Conservation (phyloP, 2,888 invertebrate species). For the Chrysomela aeneicollis region DNA sequence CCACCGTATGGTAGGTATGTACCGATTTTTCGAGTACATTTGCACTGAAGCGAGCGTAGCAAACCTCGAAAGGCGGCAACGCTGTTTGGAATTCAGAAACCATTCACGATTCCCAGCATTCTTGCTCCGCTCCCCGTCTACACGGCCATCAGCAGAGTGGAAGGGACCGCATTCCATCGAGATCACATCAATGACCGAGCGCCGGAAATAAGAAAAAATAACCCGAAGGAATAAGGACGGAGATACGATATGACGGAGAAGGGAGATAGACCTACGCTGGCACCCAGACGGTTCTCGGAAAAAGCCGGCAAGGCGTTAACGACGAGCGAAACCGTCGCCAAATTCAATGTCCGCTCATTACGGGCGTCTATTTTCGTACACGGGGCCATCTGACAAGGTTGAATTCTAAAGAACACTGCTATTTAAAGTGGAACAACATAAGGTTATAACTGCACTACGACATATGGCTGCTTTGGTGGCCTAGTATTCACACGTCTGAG, state of each 20-base stretch:
- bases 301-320: constrained; percentile 38
- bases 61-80: constrained; percentile 47
- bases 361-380: neutral
- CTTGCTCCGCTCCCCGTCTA: constrained; percentile 55
- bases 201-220: constrained; percentile 58
- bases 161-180: constrained; percentile 62
- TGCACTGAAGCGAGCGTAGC: constrained; percentile 41
- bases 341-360: constrained; percentile 8
- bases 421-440: constrained; percentile 40
- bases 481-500: neutral
- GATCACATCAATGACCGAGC: constrained; percentile 64
- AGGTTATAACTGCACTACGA: constrained; percentile 36
- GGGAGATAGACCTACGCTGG: constrained; percentile 49
- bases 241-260: constrained; percentile 38
- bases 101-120: constrained; percentile 63
- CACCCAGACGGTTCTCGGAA: constrained; percentile 52
- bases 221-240: constrained; percentile 38
- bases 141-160: constrained; percentile 45
- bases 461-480: constrained; percentile 48
- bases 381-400: neutral
- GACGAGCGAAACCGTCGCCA: constrained; percentile 23
- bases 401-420: constrained; percentile 18
- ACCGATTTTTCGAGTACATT: constrained; percentile 28
- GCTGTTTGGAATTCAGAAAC: constrained; percentile 55
- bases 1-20: neutral